phyloP scores from a whole-genome alignment of 92 coral and sea anemone genomes.

The Parazoanthus swiftii region DNA sequence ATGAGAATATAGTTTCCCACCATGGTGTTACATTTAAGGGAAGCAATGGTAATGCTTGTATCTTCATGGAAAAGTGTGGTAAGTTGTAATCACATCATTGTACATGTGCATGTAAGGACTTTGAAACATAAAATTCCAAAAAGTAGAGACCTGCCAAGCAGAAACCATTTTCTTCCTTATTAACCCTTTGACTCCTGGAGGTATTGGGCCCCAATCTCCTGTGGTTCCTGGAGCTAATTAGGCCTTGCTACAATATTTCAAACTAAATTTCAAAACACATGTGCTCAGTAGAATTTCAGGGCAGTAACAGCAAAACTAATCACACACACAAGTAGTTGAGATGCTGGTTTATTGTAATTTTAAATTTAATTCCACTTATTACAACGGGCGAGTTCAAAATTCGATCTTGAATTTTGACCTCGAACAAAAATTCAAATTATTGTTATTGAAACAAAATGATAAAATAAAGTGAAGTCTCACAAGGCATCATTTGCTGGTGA shows the following conservation, averaged over 20 bases:
- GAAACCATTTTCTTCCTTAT: neutral
- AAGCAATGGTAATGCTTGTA: slow-evolving; percentile 38
- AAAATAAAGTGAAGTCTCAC: neutral
- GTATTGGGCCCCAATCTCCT: neutral
- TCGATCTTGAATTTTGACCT: neutral
- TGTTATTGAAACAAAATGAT: neutral
- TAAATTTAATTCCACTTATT: neutral
- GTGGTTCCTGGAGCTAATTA: neutral
- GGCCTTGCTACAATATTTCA: neutral
- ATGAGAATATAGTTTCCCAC: slow-evolving; percentile 63
- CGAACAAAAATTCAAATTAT: neutral
- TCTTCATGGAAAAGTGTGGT: slow-evolving; percentile 90
- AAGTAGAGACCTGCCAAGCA: neutral
- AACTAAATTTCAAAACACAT: neutral
- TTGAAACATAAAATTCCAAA: no score
- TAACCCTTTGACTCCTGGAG: neutral
- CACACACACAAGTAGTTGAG: neutral
- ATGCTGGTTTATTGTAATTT: neutral
- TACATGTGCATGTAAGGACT: no score
- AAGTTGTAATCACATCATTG: slow-evolving; percentile 5
- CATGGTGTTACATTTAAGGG: slow-evolving; percentile 57
- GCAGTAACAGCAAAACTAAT: neutral
- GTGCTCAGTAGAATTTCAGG: neutral
- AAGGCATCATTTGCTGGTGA: no score
- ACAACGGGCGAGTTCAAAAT: neutral